phyloP scores from a whole-genome alignment of 2,888 invertebrate genomes.

The Rhodophaea formosa region DNA sequence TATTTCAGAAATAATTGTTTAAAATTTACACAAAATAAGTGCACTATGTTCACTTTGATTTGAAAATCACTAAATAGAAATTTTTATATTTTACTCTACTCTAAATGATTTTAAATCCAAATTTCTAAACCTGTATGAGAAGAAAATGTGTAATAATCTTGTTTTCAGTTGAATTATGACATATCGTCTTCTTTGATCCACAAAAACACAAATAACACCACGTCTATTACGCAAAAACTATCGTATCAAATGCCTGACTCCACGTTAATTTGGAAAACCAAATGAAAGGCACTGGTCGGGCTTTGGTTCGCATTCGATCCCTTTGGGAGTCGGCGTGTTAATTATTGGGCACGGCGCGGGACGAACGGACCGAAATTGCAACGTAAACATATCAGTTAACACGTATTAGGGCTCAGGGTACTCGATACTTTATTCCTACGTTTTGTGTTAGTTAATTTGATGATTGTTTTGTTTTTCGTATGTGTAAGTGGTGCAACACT shows the following conservation, averaged over 20 bases:
- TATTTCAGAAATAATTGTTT: no score
- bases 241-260: conserved; percentile 28
- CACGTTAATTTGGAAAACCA: conserved; percentile 45
- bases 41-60: no score
- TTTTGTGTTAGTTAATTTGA: background rate
- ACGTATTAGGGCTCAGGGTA: background rate
- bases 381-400: conserved; percentile 36
- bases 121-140: no score
- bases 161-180: no score
- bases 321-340: conserved; percentile 46
- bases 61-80: no score
- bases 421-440: background rate
- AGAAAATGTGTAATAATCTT: no score
- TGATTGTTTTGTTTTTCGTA: no score
- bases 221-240: background rate
- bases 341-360: conserved; percentile 46
- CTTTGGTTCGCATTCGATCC: conserved; percentile 51
- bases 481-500: no score
- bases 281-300: conserved; percentile 59
- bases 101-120: no score
- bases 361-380: conserved; percentile 37
- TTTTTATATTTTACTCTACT: no score
- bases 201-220: background rate
- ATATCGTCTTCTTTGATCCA: background rate
- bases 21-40: no score